A percentile compares a stretch with the other conserved stretches of the same genome.
These are phyloP conservation scores for Helarctos malayanus DNA, from an alignment of 2,797 vertebrate species.

Conservation along the genomic window DNA sequence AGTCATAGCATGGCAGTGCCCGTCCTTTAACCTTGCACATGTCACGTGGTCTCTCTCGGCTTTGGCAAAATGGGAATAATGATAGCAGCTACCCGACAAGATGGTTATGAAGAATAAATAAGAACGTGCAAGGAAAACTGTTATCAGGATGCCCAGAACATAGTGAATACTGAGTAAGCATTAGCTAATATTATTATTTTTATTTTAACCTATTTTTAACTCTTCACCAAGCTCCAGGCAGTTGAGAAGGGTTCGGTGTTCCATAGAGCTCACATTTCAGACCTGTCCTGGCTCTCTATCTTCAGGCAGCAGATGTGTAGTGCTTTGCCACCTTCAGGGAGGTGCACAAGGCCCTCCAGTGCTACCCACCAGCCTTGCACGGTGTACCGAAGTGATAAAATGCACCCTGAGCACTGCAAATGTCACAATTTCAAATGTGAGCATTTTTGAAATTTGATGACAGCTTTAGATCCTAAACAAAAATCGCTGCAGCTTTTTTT, in stretches of 20 bases:
- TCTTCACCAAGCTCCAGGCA: background rate
- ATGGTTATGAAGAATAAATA: conserved; percentile 1
- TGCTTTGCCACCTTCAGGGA: conserved; percentile 59
- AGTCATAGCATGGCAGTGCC: background rate
- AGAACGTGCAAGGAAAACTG: background rate
- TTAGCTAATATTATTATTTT: background rate
- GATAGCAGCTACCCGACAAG: background rate
- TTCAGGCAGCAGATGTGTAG: background rate
- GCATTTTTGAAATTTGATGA: background rate
- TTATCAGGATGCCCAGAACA: background rate
- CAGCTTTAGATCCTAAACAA: background rate
- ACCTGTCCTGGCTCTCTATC: conserved; percentile 69
- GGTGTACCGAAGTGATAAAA: background rate
- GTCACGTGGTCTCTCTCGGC: background rate
- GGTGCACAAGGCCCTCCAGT: background rate
- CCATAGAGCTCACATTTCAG: background rate
- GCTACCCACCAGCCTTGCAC: background rate
- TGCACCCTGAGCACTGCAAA: background rate
- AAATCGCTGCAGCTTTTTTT: conserved; percentile 40
- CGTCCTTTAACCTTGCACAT: background rate
- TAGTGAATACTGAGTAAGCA: background rate
- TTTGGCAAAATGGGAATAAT: background rate
- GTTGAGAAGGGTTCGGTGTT: background rate
- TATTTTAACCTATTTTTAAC: background rate
- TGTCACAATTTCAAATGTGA: background rate